Evolutionary conservation across 2,888 invertebrate species (phyloP).

Genomic region (Philaethria dido): DNA sequence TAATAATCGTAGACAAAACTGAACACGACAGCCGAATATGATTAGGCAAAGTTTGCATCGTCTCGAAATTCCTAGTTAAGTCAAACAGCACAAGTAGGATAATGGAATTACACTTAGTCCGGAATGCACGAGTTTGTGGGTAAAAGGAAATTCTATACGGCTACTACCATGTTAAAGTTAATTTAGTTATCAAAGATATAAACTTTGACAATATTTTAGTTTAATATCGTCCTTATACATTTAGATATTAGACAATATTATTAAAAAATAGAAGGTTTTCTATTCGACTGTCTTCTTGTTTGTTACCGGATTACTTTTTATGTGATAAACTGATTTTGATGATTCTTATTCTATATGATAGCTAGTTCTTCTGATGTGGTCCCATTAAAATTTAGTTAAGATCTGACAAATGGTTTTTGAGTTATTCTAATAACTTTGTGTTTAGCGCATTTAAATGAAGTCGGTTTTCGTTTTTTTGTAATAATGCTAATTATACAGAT

Average conservation of each 20-base stretch:
- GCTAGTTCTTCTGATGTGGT: too few relatives aligned
- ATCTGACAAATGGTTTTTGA: too few relatives aligned
- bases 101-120: conserved; percentile 31
- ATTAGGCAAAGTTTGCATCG: conserved; percentile 29
- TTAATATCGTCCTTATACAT: not conserved
- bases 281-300: too few relatives aligned
- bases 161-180: conserved; percentile 3
- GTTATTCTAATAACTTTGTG: too few relatives aligned
- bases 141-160: conserved; percentile 26
- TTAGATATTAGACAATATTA: not conserved
- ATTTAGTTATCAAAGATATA: conserved; percentile 3
- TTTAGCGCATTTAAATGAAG: too few relatives aligned
- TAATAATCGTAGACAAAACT: conserved; percentile 20
- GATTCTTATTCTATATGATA: too few relatives aligned
- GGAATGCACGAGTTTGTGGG: conserved; percentile 31
- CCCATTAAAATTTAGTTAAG: too few relatives aligned
- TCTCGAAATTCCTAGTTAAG: conserved; percentile 28
- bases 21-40: conserved; percentile 14
- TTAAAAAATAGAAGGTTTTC: too few relatives aligned
- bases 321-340: too few relatives aligned
- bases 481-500: too few relatives aligned
- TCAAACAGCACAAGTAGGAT: conserved; percentile 34
- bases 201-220: conserved; percentile 11
- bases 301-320: too few relatives aligned
- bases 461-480: too few relatives aligned